Evolutionary conservation across 2,797 vertebrate genomes (phyloP), one percentile per base, ranked within the genome.

Genomic region (Chrysocyon brachyurus): DNA sequence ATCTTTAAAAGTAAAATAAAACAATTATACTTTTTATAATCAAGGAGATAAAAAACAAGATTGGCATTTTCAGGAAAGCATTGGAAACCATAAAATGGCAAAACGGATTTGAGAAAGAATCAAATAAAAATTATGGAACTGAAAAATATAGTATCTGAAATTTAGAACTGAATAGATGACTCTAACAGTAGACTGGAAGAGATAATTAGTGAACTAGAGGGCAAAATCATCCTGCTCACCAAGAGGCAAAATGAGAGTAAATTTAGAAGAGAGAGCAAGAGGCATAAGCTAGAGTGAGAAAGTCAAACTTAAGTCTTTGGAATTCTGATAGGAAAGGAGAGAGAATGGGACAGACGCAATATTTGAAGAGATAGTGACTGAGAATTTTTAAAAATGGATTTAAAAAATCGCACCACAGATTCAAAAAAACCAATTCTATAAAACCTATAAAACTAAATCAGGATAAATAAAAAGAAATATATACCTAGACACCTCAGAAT

Each of bases 1-100:
- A 33, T 68, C n/a, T 68, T 68, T 33, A 11, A 68, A 68, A 68
- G 33, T 89, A 86, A 97, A 93, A 94, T 87, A 84, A 94, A 94
- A 94, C 81, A 46, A 31, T 92, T 70, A 26, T 26, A 22, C 72
- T 73, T 94, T 17, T n/a, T 88, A 5, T 68, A 84, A 79, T 66
- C 28, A 52, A 66, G 56, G n/a, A 40, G 14, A 68, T 66, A 85
- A 90, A 93, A 90, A 33, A 73, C n/a, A 78, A 6, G 17, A 77
- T 40, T 70, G 66, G 49, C 64, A 31, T 28, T 91, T 97, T 91
- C 15, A 91, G 19, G 21, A 68, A 46, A 84, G 10, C 54, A 54
- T 72, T 97, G 36, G 56, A 86, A 89, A 83, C 46, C 6, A 10
- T 78, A 87, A 96, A 90, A 72, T 90, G n/a, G 21, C 66, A 89